These are phyloP conservation scores for Psittacula derbiana DNA, from an alignment of 2,797 vertebrate genomes.

Conservation along the genomic window DNA sequence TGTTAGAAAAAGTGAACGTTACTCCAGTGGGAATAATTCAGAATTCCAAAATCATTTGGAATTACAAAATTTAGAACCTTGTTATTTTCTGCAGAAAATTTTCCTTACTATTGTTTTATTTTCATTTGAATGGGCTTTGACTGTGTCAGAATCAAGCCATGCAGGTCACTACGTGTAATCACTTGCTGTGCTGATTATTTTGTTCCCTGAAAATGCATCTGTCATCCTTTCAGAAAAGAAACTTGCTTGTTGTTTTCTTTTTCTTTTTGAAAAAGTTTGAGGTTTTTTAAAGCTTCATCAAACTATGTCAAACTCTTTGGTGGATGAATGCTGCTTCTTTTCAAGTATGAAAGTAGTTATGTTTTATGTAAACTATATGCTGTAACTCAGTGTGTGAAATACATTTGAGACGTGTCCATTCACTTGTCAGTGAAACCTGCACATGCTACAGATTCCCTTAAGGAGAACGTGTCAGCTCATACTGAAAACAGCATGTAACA, in stretches of 20 bases:
- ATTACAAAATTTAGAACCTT: slow-evolving; percentile 20
- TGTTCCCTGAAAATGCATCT: neutral
- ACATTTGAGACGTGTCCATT: neutral
- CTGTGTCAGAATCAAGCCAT: neutral
- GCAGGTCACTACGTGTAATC: neutral
- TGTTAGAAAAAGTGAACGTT: neutral
- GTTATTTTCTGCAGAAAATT: neutral
- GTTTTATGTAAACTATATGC: neutral
- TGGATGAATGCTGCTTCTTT: neutral
- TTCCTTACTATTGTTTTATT: slow-evolving; percentile 42
- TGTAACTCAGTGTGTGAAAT: neutral
- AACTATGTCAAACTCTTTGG: neutral
- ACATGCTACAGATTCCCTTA: neutral
- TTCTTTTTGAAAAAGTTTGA: neutral
- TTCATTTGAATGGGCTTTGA: slow-evolving; percentile 10
- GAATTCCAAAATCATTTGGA: neutral
- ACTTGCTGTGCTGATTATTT: neutral
- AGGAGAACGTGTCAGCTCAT: neutral
- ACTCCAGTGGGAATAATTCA: neutral
- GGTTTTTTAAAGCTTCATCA: neutral
- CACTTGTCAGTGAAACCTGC: neutral
- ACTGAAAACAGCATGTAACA: neutral
- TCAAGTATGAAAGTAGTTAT: neutral
- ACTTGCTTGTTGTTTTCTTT: fast-evolving
- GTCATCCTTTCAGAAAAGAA: neutral